Percentiles rank a stretch among this genome's conserved stretches.
phyloP scores from a whole-genome alignment of 2,113 vertebrate species.

The Chaetorhynchus papuensis region DNA sequence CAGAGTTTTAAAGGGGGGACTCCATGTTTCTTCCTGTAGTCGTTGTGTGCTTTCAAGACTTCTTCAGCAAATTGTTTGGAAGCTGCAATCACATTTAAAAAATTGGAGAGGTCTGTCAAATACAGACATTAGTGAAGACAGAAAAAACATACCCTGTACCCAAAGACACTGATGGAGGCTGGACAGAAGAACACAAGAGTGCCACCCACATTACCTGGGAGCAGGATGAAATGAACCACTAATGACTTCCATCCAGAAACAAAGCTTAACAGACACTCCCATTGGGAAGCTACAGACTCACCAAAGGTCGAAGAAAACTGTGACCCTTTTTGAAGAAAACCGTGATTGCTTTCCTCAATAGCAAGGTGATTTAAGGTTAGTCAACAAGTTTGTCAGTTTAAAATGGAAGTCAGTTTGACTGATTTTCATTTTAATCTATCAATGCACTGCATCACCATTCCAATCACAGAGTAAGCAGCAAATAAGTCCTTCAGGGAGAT shows the following conservation, averaged over 20 bases:
- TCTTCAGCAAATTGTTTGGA: conserved; percentile 91
- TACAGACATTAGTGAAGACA: background rate
- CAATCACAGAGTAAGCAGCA: background rate
- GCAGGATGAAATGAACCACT: background rate
- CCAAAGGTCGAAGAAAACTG: background rate
- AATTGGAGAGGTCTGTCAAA: background rate
- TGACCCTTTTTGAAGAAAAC: background rate
- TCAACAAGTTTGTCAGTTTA: background rate
- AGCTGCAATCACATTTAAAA: conserved; percentile 73
- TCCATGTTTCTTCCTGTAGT: conserved; percentile 87
- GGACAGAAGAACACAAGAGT: background rate
- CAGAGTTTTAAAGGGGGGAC: conserved; percentile 86
- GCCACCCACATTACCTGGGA: background rate
- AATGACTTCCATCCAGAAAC: background rate
- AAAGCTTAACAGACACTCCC: background rate
- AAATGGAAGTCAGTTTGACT: background rate
- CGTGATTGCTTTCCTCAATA: background rate
- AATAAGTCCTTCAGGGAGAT: background rate
- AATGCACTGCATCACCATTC: background rate
- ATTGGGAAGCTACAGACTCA: background rate
- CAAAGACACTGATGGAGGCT: background rate
- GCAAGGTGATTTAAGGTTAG: background rate
- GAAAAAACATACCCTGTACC: background rate
- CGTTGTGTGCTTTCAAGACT: conserved; percentile 86
- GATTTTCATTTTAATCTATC: background rate